Conservation (phyloP, 2,888 invertebrate genomes). For the Drosophila yooni region DNA sequence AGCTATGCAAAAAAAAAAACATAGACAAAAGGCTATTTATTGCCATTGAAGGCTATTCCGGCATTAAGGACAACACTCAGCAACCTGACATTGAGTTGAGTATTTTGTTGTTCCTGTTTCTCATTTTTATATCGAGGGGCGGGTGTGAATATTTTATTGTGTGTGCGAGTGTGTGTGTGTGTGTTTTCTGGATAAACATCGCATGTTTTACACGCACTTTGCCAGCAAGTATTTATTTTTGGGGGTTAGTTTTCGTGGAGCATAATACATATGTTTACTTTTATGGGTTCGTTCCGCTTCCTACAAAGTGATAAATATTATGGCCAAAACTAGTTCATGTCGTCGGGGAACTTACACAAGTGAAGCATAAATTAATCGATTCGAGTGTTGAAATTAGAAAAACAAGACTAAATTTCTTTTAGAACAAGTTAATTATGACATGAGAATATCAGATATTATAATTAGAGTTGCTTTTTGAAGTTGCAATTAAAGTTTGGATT, state of each 20-base stretch:
- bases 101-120: background rate
- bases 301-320: slow-evolving; percentile 10
- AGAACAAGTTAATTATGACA: background rate
- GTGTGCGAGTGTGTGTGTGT: background rate
- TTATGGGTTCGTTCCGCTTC: slow-evolving; percentile 7
- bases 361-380: background rate
- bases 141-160: background rate
- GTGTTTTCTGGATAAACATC: slow-evolving; percentile 26
- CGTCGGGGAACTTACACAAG: background rate
- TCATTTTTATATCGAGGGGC: background rate
- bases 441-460: background rate
- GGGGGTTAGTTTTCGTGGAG: slow-evolving; percentile 2
- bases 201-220: slow-evolving; percentile 22
- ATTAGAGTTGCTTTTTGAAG: background rate
- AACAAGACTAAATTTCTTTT: background rate
- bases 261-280: slow-evolving; percentile 24
- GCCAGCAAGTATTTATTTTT: background rate
- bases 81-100: slow-evolving; percentile 27
- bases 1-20: slow-evolving; percentile 14
- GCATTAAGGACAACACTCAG: slow-evolving; percentile 11
- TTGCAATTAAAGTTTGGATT: background rate
- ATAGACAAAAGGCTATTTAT: slow-evolving; percentile 37
- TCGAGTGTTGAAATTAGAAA: background rate
- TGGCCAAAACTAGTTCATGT: slow-evolving; percentile 4
- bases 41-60: slow-evolving; percentile 23